Base-by-base conservation (phyloP, 1,140 invertebrate species). In the Drosophila parabipectinata region DNA sequence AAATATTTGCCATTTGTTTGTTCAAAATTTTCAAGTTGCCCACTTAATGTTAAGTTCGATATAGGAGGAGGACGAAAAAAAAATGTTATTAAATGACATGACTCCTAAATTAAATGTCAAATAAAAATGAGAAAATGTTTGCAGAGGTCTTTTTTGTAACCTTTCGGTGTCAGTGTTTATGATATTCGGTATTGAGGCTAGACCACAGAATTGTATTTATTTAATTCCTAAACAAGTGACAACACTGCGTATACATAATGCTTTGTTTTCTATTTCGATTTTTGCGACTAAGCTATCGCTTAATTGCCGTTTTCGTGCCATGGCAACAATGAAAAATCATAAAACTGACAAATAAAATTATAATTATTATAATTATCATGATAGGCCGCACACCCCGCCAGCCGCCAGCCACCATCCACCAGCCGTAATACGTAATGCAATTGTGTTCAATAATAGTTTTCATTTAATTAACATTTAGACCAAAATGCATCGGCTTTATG, bases 381-480 rank as follows among this genome's bases (percentile, higher is more conserved):
- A 37, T 48, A 30, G 47, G 44, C 62, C 57, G 53, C 34, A 34
- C 50, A 10, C 34, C 44, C 39, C 18, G 45, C 62, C 6, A 6
- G 28, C 28, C 28, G 1, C 28, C 4, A 30, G 1, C 6, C 5
- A 30, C 8, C 28, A 30, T 8, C 28, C 5, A 4, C 28, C 28
- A 8, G 5, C 28, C 28, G 6, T 30, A 30, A 30, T 30, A 30
- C 8, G 74, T 71, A 78, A 62, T 56, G 45, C 66, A 68, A 69
- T 69, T 69, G 66, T 50, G 55, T 63, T 39, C 72, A 79, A 80
- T 77, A 77, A 73, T 69, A 73, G 66, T 61, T 52, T 68, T 67
- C 77, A 87, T 84, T 84, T 84, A 85, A 87, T 84, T 84, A 84
- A 87, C 74, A 87, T 81, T 74, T 81, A 74, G 73, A 18, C 52